Percentiles rank a stretch among this genome's conserved stretches.
These are phyloP conservation scores for Campylomormyrus tamandua DNA, from an alignment of 2,113 vertebrate species.

Conservation along the genomic window DNA sequence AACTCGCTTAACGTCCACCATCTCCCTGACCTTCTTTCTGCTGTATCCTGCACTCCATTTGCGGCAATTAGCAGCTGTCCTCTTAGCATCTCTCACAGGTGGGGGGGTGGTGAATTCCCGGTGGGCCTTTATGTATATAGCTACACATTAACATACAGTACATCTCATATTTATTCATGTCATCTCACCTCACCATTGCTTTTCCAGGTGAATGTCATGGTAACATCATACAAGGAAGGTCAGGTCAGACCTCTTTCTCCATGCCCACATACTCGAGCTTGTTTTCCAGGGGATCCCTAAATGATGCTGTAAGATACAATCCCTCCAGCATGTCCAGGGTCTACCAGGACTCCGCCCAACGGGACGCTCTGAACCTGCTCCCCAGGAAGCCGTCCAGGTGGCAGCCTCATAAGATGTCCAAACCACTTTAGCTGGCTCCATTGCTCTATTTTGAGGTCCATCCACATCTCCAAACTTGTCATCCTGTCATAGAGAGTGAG, in stretches of 20 bases:
- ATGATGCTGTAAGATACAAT: background rate
- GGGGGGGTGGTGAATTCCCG: background rate
- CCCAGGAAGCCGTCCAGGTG: background rate
- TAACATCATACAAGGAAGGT: background rate
- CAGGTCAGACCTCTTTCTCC: background rate
- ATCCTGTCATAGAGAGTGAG: background rate
- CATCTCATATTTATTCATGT: background rate
- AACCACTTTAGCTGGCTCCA: background rate
- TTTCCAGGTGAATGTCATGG: background rate
- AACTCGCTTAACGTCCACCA: background rate
- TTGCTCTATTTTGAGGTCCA: background rate
- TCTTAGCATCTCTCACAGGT: background rate
- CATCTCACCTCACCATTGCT: background rate
- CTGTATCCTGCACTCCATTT: background rate
- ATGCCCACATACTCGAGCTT: background rate
- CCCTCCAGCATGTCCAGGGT: background rate
- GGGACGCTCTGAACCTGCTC: background rate
- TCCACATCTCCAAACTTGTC: background rate
- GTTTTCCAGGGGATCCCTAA: background rate
- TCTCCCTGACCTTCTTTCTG: background rate
- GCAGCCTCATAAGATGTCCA: background rate
- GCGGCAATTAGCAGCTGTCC: background rate
- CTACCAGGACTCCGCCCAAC: background rate
- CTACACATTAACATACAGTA: background rate
- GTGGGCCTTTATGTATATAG: background rate